A percentile compares a stretch with the other conserved stretches of the same genome.
These are phyloP conservation scores for Hypena proboscidalis DNA, from an alignment of 2,888 invertebrate genomes.

Conservation along the genomic window DNA sequence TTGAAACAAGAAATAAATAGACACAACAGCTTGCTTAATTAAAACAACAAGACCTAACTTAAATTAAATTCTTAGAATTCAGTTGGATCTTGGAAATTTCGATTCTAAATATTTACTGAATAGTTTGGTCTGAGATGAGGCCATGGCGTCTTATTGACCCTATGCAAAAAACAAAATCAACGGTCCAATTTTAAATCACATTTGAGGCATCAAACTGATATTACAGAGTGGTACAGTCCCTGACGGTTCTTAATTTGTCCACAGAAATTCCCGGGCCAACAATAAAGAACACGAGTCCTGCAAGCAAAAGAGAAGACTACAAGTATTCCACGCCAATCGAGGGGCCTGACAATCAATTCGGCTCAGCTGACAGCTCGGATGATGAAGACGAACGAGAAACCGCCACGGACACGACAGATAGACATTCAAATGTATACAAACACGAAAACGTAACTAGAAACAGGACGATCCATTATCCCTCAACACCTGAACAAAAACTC, in stretches of 20 bases:
- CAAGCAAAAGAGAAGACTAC: conserved; percentile 84
- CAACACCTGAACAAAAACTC: conserved; percentile 64
- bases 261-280: conserved; percentile 92
- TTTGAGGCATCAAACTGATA: too few species aligned
- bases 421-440: conserved; percentile 38
- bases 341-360: conserved; percentile 88
- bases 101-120: conserved; percentile 1
- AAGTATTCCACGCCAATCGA: conserved; percentile 74
- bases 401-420: conserved; percentile 46
- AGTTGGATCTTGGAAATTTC: conserved; percentile 5
- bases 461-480: conserved; percentile 52
- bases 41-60: conserved; percentile 5
- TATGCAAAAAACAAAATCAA: too few species aligned
- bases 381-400: conserved; percentile 83
- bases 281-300: conserved; percentile 81
- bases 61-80: conserved; percentile 6
- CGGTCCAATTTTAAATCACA: too few species aligned
- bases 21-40: conserved; percentile 11
- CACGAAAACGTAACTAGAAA: conserved; percentile 56
- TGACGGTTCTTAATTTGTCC: conserved; percentile 26
- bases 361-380: conserved; percentile 89
- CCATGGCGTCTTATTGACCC: too few species aligned
- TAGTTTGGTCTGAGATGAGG: too few species aligned
- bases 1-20: conserved; percentile 5
- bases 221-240: too few species aligned